Conservation (phyloP, 2,888 invertebrate species). For the Stenichneumon culpator region DNA sequence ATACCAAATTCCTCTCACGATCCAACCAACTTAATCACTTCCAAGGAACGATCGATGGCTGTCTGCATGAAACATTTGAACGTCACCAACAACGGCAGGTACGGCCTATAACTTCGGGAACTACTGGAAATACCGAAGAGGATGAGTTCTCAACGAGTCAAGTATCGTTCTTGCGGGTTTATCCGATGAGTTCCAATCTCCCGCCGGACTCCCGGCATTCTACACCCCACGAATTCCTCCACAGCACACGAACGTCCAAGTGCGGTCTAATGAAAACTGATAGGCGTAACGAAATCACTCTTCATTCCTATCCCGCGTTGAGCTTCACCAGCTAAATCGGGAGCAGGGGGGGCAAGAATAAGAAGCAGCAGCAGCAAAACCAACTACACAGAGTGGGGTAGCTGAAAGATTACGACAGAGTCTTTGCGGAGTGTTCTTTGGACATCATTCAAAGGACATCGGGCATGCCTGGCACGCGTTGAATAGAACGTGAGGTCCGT, state of each 20-base stretch:
- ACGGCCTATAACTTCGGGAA: neutral
- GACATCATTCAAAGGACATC: constrained; percentile 64
- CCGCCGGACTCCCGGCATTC: constrained; percentile 3
- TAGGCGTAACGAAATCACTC: constrained; percentile 70
- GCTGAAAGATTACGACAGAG: constrained; percentile 59
- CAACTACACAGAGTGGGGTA: constrained; percentile 14
- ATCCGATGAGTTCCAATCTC: neutral
- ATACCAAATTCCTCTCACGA: neutral
- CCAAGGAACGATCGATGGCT: neutral
- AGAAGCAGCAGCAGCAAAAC: constrained; percentile 31
- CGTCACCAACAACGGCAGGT: neutral
- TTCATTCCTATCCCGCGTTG: constrained; percentile 52
- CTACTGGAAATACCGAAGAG: neutral
- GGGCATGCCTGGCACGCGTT: constrained; percentile 77
- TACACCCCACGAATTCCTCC: constrained; percentile 5
- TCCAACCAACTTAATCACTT: constrained; percentile 19
- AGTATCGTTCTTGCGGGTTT: constrained; percentile 2
- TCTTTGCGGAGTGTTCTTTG: constrained; percentile 45
- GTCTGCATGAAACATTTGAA: constrained; percentile 7
- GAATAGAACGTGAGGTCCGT: constrained; percentile 75
- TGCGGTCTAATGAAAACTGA: constrained; percentile 72
- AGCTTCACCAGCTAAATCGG: constrained; percentile 13
- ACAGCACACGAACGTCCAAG: constrained; percentile 48
- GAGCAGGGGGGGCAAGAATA: constrained; percentile 18
- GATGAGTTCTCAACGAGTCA: constrained; percentile 29